Percentiles rank a stretch among this genome's conserved stretches.
Evolutionary conservation across 2,888 invertebrate species (phyloP).

Genomic region (Caenorhabditis sp.): DNA sequence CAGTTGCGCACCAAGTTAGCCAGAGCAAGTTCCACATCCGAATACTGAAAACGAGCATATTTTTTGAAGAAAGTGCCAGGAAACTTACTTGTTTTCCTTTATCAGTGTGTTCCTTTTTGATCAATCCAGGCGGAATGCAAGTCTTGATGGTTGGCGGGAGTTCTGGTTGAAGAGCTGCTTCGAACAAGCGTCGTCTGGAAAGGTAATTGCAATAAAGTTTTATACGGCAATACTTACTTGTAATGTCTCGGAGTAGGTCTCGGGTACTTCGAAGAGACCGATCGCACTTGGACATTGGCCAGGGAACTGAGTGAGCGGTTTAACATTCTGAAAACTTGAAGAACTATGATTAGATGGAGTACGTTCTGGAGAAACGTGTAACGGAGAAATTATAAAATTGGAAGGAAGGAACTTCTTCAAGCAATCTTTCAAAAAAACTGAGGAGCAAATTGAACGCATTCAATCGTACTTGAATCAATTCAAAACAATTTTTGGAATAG

Average conservation of each 20-base stretch:
- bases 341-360: too few relatives aligned
- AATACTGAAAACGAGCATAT: slow-evolving; percentile 79
- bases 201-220: neutral
- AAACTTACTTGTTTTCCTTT: slow-evolving; percentile 51
- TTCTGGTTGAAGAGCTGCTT: slow-evolving; percentile 75
- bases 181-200: slow-evolving; percentile 75
- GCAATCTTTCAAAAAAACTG: too few relatives aligned
- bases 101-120: slow-evolving; percentile 48
- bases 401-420: too few relatives aligned
- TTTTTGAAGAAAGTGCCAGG: neutral
- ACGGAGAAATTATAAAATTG: too few relatives aligned
- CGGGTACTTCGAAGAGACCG: slow-evolving; percentile 80
- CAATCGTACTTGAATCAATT: too few relatives aligned
- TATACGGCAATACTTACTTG: slow-evolving; percentile 51
- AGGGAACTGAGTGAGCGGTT: slow-evolving; percentile 30
- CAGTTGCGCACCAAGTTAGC: slow-evolving; percentile 76
- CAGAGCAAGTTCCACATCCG: slow-evolving; percentile 78
- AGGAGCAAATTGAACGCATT: too few relatives aligned
- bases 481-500: too few relatives aligned
- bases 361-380: too few relatives aligned
- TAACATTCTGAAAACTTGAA: slow-evolving; percentile 46
- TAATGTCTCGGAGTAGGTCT: slow-evolving; percentile 78
- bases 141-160: slow-evolving; percentile 67
- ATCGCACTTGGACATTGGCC: slow-evolving; percentile 50
- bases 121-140: slow-evolving; percentile 65